Conservation (phyloP, 1,140 invertebrate species). For the Drosophila lacteicornis region DNA sequence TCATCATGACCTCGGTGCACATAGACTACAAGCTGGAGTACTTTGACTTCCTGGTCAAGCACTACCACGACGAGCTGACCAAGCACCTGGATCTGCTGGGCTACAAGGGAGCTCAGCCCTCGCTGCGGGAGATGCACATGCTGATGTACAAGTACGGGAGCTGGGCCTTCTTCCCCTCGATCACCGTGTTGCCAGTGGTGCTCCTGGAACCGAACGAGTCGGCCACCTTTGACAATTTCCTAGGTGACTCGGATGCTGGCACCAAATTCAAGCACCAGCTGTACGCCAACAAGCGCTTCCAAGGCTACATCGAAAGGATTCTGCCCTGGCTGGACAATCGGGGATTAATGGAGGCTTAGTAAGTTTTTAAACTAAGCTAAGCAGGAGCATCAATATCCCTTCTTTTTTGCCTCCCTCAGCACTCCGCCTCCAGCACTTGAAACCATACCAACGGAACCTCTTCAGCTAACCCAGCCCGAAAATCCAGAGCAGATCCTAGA, state of each 20-base stretch:
- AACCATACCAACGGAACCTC: background rate
- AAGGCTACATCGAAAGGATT: slow-evolving; percentile 51
- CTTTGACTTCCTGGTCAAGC: slow-evolving; percentile 69
- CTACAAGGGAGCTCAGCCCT: slow-evolving; percentile 47
- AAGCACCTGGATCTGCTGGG: slow-evolving; percentile 65
- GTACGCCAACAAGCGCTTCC: slow-evolving; percentile 58
- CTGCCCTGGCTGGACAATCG: slow-evolving; percentile 79
- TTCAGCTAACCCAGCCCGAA: background rate
- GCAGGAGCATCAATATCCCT: too few relatives aligned
- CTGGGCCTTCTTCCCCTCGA: slow-evolving; percentile 42
- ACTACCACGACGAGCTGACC: slow-evolving; percentile 69
- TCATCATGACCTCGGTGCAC: slow-evolving; percentile 67
- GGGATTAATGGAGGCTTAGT: slow-evolving; percentile 61
- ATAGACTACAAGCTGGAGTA: slow-evolving; percentile 66
- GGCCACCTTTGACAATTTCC: slow-evolving; percentile 71
- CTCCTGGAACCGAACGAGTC: slow-evolving; percentile 60
- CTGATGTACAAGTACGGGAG: slow-evolving; percentile 54
- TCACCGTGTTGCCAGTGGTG: slow-evolving; percentile 61
- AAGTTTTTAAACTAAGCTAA: too few relatives aligned
- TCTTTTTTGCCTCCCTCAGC: too few relatives aligned
- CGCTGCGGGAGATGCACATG: slow-evolving; percentile 64
- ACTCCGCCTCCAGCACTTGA: background rate
- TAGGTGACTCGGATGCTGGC: slow-evolving; percentile 25
- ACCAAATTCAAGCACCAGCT: slow-evolving; percentile 58
- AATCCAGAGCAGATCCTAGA: slow-evolving; percentile 4